phyloP scores from a whole-genome alignment of 2,797 vertebrate genomes.

The Diglossa cyanea region DNA sequence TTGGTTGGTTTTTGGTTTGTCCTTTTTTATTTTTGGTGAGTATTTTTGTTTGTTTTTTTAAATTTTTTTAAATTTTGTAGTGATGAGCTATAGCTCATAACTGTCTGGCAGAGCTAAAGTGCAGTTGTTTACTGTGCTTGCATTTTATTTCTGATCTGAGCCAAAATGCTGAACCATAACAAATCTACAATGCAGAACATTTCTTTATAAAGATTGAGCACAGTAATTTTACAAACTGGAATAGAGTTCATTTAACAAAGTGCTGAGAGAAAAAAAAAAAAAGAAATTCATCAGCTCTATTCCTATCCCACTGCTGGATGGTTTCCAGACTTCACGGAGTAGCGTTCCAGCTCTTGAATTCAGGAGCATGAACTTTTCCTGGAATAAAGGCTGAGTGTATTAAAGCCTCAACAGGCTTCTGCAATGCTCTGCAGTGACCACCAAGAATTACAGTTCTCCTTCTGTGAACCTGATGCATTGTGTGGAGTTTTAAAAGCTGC shows the following conservation, averaged over 20 bases:
- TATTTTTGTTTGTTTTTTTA: neutral
- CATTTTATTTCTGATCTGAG: conserved; percentile 24
- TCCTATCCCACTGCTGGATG: neutral
- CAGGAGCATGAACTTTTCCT: conserved; percentile 27
- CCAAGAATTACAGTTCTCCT: neutral
- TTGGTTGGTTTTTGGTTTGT: neutral
- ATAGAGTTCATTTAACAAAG: conserved; percentile 18
- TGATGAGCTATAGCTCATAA: neutral
- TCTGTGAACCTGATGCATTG: neutral
- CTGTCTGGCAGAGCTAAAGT: neutral
- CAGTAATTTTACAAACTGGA: neutral
- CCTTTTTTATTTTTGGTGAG: too few relatives aligned
- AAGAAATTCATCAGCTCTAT: neutral
- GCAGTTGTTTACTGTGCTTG: neutral
- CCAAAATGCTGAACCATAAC: conserved; percentile 8
- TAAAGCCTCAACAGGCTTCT: conserved; percentile 22
- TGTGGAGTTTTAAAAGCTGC: conserved; percentile 31
- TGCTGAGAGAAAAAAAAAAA: neutral
- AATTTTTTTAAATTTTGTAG: neutral
- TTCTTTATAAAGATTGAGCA: conserved; percentile 24
- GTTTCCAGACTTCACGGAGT: neutral
- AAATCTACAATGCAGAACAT: neutral
- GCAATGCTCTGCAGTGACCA: conserved; percentile 48
- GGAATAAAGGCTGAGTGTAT: neutral
- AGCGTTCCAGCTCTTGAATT: neutral